Conservation (phyloP, 2,888 invertebrate species). For the Macropis europaea region DNA sequence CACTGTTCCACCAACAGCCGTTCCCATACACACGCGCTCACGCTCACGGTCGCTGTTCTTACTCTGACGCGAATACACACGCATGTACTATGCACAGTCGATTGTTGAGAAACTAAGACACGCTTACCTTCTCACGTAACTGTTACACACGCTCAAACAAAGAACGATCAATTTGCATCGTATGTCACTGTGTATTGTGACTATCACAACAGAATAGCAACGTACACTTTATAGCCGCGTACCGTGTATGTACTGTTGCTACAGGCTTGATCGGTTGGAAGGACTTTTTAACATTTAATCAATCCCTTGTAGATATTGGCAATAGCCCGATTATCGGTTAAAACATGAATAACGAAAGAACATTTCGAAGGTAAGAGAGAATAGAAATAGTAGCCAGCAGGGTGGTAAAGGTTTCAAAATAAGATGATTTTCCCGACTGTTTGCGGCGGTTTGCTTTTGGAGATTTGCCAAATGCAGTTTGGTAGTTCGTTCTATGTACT, state of each 20-base stretch:
- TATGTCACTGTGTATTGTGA: too few relatives aligned
- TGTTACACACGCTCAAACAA: not conserved
- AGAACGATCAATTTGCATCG: not conserved
- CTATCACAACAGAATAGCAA: too few relatives aligned
- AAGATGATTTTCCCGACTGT: not conserved
- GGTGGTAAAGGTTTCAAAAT: not conserved
- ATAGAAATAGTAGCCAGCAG: not conserved
- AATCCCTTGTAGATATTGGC: too few relatives aligned
- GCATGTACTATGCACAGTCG: too few relatives aligned
- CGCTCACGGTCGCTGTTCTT: too few relatives aligned
- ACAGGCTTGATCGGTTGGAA: too few relatives aligned
- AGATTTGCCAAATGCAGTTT: constrained; percentile 26
- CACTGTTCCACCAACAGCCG: not conserved
- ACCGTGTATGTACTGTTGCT: too few relatives aligned
- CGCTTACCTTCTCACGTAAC: not conserved
- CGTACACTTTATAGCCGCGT: too few relatives aligned
- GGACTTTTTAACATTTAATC: too few relatives aligned
- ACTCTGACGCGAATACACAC: not conserved
- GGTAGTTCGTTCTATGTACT: constrained; percentile 2
- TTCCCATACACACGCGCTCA: too few relatives aligned
- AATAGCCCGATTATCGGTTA: not conserved
- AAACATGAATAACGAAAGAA: not conserved
- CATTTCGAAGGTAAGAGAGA: not conserved
- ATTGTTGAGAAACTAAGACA: too few relatives aligned
- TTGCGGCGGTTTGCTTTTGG: constrained; percentile 12